These are phyloP conservation scores for Ellobium chinense DNA, from an alignment of 2,888 invertebrate species.

Conservation along the genomic window DNA sequence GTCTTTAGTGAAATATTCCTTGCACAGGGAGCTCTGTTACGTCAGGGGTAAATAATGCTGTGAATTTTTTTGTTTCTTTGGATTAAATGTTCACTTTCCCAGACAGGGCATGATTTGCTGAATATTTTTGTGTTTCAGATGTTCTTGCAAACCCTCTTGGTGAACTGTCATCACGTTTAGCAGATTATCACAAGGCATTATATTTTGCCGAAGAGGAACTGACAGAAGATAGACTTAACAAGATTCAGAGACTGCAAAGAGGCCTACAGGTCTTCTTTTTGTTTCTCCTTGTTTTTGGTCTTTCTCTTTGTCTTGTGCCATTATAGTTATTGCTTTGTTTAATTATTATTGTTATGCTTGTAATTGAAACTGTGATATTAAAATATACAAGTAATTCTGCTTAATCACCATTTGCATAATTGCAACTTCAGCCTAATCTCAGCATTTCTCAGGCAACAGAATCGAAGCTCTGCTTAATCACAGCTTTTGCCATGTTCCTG, in stretches of 20 bases:
- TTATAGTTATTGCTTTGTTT: background rate
- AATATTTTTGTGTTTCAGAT: slow-evolving; percentile 29
- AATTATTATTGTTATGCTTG: background rate
- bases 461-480: too few relatives aligned
- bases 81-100: too few relatives aligned
- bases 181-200: slow-evolving; percentile 52
- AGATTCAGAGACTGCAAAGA: slow-evolving; percentile 48
- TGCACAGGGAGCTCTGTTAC: too few relatives aligned
- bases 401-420: too few relatives aligned
- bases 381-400: background rate
- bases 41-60: too few relatives aligned
- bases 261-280: slow-evolving; percentile 51
- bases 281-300: too few relatives aligned
- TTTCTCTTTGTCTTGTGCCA: background rate
- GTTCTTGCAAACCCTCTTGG: slow-evolving; percentile 47
- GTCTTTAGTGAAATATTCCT: too few relatives aligned
- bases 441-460: too few relatives aligned
- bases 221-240: slow-evolving; percentile 45
- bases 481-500: too few relatives aligned
- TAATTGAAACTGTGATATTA: background rate
- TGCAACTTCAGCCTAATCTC: too few relatives aligned
- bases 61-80: too few relatives aligned
- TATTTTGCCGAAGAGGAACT: slow-evolving; percentile 53
- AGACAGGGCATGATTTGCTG: too few relatives aligned
- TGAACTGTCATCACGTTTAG: slow-evolving; percentile 44